Base-by-base conservation (phyloP, 2,797 vertebrate genomes). In the Cossypha dichroa region DNA sequence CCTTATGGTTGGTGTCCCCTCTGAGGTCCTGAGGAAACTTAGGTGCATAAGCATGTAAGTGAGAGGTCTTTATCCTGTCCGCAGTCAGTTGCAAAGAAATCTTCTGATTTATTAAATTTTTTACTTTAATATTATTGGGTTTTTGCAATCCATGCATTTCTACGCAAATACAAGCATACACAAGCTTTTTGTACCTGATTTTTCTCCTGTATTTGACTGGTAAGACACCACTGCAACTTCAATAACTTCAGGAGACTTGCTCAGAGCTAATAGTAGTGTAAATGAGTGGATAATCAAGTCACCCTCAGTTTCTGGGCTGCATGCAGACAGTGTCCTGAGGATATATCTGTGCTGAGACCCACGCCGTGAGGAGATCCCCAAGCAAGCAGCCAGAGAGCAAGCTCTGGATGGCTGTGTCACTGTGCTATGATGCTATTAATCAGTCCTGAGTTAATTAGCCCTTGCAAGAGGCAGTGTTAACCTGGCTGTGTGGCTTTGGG, bases 391-490 rank as follows among this genome's bases (percentile, higher is more conserved):
- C 48, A 85, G 43, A 87, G 46, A 94, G 40, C 34, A 85, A 88
- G 75, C 11, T 82, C 78, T 91, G 67, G 72, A 82, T 85, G 67
- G 33, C 64, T 89, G 40, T 93, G 77, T 73, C 80, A 84, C 69
- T 75, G 58, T 88, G 59, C 74, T 69, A 69, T 40, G 84, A 89
- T 82, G 74, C 81, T 94, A 87, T 92, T 95, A 95, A 96, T 93
- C 94, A 95, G 88, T 73, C 86, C 92, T 91, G 77, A 85, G 88
- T 89, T 96, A 95, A 96, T 96, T 94, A 91, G 74, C 66, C 77
- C 77, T 89, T 93, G 80, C 0, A 2, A 92, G 43, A 93, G 43
- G 70, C 77, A 91, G 67, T 40, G 55, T 59, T 95, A 96, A 92
- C 84, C 86, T 90, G 88, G 80, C 48, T 82, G 74, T 52, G 66